Base-by-base conservation (phyloP, 2,113 vertebrate genomes). In the Platycercus adscitus region DNA sequence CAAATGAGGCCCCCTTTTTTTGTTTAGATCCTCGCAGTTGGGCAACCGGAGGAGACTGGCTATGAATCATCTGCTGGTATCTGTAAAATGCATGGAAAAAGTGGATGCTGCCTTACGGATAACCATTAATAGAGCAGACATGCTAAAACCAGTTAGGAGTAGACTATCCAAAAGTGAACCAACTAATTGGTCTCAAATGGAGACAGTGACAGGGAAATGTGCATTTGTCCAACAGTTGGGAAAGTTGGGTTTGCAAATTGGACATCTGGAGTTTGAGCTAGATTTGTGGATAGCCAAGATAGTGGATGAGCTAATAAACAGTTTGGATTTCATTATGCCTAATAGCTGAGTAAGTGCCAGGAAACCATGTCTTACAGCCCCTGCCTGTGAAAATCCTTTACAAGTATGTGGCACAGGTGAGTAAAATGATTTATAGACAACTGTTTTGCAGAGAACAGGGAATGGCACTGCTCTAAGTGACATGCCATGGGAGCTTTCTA, bases 301-400 rank as follows among this genome's bases (percentile, higher is more conserved):
- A 87, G 87, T 93, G 46, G 95, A 94, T 95, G 84, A 96, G 81
- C 93, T 97, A 97, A 96, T 94, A 95, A 96, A 95, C 75, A 93
- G 87, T 80, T 97, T 93, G 91, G 84, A 91, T 95, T 95, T 94
- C 87, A 89, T 96, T 95, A 91, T 70, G 49, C 66, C 78, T 94
- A 86, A 88, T 73, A 93, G 87, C 47, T 81, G 25, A 63, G 10
- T 55, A 82, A 73, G 70, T 82, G 89, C 93, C 93, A 96, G 91
- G 75, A 95, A 89, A 87, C 46, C 87, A 72, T 65, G 81, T 82
- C 84, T 92, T 94, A 87, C 19, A 87, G 49, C 72, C 28, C 23
- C 58, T 87, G 70, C 23, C 43, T 82, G 44, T 69, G 63, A 95
- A 93, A 96, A 92, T 69, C 64, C 35, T 73, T 76, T 13, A 52